Conservation (phyloP, 2,797 vertebrate genomes). For the Otus scops region DNA sequence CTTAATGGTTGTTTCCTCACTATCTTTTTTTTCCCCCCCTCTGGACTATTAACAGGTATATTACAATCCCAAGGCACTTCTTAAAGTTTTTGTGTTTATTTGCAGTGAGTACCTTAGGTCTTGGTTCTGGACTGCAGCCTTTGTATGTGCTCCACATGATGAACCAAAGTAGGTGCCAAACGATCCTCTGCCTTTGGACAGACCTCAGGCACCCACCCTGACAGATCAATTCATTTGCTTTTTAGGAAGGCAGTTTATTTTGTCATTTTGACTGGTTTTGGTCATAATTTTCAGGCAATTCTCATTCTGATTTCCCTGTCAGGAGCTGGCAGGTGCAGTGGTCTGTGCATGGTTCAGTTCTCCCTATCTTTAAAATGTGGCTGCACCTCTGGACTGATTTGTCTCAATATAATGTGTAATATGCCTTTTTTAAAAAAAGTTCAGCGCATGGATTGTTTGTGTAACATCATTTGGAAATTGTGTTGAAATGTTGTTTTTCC, state of each 20-base stretch:
- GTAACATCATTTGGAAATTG: not conserved
- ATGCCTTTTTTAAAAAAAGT: not conserved
- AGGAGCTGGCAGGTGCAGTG: not conserved
- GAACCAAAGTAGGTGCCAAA: not conserved
- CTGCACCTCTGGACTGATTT: not conserved
- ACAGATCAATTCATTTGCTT: not conserved
- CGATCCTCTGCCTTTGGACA: not conserved
- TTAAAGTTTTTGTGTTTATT: not conserved
- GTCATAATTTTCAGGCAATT: not conserved
- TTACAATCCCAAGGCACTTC: not conserved
- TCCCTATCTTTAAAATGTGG: fast-evolving
- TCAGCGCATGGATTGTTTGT: not conserved
- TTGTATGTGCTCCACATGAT: not conserved
- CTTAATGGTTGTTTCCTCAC: not conserved
- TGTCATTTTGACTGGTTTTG: not conserved
- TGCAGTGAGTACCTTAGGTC: not conserved
- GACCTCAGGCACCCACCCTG: not conserved
- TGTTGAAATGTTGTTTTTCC: not conserved
- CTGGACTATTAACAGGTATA: not conserved
- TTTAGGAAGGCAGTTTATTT: not conserved
- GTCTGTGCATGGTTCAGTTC: fast-evolving
- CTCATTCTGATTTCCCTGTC: not conserved
- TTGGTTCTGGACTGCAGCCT: not conserved
- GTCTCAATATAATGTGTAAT: fast-evolving
- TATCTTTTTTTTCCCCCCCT: not conserved